phyloP scores from a whole-genome alignment of 2,888 invertebrate species.

The Anaspis maculata region DNA sequence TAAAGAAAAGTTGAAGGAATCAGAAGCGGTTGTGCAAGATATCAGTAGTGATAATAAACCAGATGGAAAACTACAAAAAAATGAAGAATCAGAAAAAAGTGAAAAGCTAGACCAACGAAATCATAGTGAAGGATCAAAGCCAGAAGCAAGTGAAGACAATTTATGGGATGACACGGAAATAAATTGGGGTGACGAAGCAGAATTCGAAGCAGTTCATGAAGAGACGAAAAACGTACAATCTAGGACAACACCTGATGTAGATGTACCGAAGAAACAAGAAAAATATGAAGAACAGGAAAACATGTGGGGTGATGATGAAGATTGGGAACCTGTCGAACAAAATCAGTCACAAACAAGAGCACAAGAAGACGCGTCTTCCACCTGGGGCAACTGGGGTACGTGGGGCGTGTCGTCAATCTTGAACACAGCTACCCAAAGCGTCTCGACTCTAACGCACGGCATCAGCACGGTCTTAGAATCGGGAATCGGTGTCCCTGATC shows the following conservation, averaged over 20 bases:
- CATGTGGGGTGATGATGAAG: constrained; percentile 32
- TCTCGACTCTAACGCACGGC: constrained; percentile 74
- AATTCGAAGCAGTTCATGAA: constrained; percentile 5
- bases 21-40: no score
- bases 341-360: background rate
- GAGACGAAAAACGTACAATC: background rate
- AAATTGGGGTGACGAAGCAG: constrained; percentile 22
- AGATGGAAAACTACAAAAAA: no score
- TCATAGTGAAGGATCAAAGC: background rate
- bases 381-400: constrained; percentile 40
- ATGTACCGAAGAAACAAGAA: background rate
- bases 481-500: constrained; percentile 75
- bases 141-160: constrained; percentile 27
- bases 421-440: constrained; percentile 66
- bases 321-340: constrained; percentile 47
- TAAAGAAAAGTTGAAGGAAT: no score
- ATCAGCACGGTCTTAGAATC: constrained; percentile 69
- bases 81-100: no score
- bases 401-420: constrained; percentile 71
- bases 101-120: background rate
- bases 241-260: no score
- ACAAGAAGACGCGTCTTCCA: no score
- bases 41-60: no score
- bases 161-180: constrained; percentile 36
- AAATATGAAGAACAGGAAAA: constrained; percentile 4